Conservation (phyloP, 2,888 invertebrate genomes). For the Cheilosia pagana region DNA sequence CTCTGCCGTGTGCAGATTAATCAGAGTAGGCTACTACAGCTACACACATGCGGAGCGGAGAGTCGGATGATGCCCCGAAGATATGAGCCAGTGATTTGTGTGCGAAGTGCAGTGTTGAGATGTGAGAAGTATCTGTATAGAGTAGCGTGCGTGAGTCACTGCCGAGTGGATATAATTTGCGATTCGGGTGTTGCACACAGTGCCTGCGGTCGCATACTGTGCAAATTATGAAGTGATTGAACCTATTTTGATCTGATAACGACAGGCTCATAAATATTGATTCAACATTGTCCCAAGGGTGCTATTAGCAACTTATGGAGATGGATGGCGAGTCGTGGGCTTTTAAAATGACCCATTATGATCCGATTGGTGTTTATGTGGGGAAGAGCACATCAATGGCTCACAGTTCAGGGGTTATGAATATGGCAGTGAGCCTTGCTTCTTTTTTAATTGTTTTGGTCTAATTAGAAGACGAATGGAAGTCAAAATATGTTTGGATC, state of each 20-base stretch:
- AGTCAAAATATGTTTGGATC: no score
- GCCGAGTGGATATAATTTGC: constrained; percentile 64
- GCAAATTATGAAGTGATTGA: constrained; percentile 70
- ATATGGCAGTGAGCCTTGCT: no score
- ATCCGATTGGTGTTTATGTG: not conserved
- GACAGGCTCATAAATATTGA: constrained; percentile 49
- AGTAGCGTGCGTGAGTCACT: constrained; percentile 58
- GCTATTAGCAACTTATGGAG: not conserved
- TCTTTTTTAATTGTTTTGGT: no score
- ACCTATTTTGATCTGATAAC: constrained; percentile 55
- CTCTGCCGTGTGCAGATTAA: constrained; percentile 62
- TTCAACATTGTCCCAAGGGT: constrained; percentile 23
- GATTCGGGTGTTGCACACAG: constrained; percentile 56
- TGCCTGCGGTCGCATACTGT: constrained; percentile 53
- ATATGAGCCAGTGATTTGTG: no score
- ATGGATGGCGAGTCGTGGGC: no score
- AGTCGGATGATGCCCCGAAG: not conserved
- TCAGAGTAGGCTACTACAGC: constrained; percentile 36
- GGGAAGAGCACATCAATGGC: not conserved
- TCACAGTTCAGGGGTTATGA: no score
- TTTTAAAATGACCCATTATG: no score
- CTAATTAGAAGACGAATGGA: no score
- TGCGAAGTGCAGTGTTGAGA: not conserved
- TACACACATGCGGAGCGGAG: constrained; percentile 35
- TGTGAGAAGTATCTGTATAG: not conserved